Base-by-base conservation (phyloP, 2,888 invertebrate genomes). In the Hemaris fuciformis region DNA sequence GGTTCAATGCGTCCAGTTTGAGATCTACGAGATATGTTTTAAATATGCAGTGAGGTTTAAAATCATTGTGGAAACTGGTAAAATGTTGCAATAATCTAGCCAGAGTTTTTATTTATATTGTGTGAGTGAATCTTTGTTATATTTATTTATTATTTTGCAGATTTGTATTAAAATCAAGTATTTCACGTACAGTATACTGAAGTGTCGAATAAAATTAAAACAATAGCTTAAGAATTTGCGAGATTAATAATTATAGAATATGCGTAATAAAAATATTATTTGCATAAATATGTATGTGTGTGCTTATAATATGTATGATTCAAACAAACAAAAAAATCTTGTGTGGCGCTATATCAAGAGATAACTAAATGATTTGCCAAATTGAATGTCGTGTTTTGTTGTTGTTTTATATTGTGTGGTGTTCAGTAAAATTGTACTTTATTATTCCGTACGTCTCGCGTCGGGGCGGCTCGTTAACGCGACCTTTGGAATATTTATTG, bases 401-500 rank as follows among this genome's bases (percentile, higher is more conserved):
- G 76, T 76, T 78, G 76, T 77, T 79, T 76, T 85, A 76, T 82
- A 81, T 84, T 81, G 80, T 80, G 81, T 80, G 75, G 76, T 83
- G 75, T 87, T 84, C 76, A 83, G 81, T 84, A 79, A 84, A 87
- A 82, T 83, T 77, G 85, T 84, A 83, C 84, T 89, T 89, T 89
- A 89, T 90, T 89, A 89, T 89, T 87, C 87, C 85, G 77, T 81
- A 80, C 82, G 78, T 84, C 85, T 85, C 82, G 86, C 85, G 78
- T 76, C 76, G 81, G 82, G 79, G 77, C 81, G 82, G 83, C 89
- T 90, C 88, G 90, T 91, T 91, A 91, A 90, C 89, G 87, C 89
- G 88, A 89, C 89, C 89, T 90, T 88, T 88, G 75, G 82, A 77
- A 88, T 88, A 89, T 91, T 90, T 91, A 91, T 91, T 85, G 87